A percentile compares a stretch with the other conserved stretches of the same genome.
Evolutionary conservation across 2,888 invertebrate genomes (phyloP).

Genomic region (Ischnus inquisitorius): DNA sequence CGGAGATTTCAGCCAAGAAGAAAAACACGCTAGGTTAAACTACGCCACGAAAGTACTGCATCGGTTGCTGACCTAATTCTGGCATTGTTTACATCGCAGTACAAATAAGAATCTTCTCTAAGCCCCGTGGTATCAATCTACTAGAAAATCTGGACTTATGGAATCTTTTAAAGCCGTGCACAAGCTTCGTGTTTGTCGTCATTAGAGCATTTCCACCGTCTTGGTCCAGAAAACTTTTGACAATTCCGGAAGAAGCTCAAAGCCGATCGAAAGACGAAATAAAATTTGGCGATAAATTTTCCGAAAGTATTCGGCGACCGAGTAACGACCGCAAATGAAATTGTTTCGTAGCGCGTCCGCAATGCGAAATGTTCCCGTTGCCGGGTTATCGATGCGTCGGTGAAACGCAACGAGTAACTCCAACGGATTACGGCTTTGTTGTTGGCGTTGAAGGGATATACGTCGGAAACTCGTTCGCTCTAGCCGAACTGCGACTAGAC

Average conservation of each 20-base stretch:
- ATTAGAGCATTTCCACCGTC: background rate
- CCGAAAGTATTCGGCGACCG: background rate
- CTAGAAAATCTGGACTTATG: background rate
- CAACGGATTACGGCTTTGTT: slow-evolving; percentile 50
- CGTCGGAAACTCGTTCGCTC: slow-evolving; percentile 18
- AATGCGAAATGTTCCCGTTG: slow-evolving; percentile 8
- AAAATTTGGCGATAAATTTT: background rate
- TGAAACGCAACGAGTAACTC: slow-evolving; percentile 48
- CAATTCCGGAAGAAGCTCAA: background rate
- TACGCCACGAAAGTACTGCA: background rate
- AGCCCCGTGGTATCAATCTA: no score
- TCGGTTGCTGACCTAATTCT: slow-evolving; percentile 9
- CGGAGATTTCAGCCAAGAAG: background rate
- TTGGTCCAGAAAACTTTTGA: background rate
- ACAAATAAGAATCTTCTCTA: background rate
- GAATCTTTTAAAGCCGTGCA: background rate
- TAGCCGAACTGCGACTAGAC: background rate
- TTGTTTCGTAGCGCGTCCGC: background rate
- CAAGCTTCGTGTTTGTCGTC: background rate
- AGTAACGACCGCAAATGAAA: background rate
- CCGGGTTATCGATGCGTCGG: slow-evolving; percentile 36
- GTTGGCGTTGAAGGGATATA: slow-evolving; percentile 23
- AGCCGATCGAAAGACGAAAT: background rate
- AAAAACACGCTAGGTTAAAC: background rate
- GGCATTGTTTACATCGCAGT: slow-evolving; percentile 3